Evolutionary conservation across 2,888 invertebrate genomes (phyloP), one percentile per base, ranked within the genome.

Genomic region (Spicauda simplicius): DNA sequence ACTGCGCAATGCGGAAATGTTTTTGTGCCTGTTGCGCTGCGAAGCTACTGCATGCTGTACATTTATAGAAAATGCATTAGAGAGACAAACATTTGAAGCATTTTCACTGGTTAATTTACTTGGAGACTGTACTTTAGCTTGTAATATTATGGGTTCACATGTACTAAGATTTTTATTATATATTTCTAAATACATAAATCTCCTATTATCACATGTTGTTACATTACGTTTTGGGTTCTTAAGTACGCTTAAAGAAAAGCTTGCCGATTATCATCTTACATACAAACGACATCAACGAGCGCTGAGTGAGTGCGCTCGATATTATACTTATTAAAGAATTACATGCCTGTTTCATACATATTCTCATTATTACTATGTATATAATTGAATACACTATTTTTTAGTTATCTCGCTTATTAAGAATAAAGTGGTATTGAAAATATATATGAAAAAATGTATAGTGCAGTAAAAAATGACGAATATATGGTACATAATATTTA

Each of bases 271-370:
- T 64, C 7, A 56, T 64, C 56, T 56, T 56, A 57, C 72, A 80
- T 88, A 87, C 85, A 88, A 90, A 91, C 84, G 92, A 92, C 88
- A 86, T 91, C 90, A 92, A 92, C 92, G 92, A 77, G 88, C 83
- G 81, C 76, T 18, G 60, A 64, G 82, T 83, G 80, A 74, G 71
- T 76, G 84, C 82, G 82, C 70, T 74, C 62, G 59, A 63, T n/a
- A n/a, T n/a, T n/a, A 61, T 62, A 50, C 16, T 16, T 50, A 50
- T 37, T 12, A 37, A 37, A 37, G 37, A 37, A 37, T 37, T 37
- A 37, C 12, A 12, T 8, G 12, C 37, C 12, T 37, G 11, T 12
- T 37, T 37, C 4, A 37, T 37, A 12, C 37, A 37, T 37, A 12
- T 37, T 37, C 37, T 11, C 2, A 4, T 2, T 37, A 37, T 37